Evolutionary conservation across 2,113 vertebrate genomes (phyloP), one percentile per base, ranked within the genome.

Genomic region (Misgurnus mizolepis): DNA sequence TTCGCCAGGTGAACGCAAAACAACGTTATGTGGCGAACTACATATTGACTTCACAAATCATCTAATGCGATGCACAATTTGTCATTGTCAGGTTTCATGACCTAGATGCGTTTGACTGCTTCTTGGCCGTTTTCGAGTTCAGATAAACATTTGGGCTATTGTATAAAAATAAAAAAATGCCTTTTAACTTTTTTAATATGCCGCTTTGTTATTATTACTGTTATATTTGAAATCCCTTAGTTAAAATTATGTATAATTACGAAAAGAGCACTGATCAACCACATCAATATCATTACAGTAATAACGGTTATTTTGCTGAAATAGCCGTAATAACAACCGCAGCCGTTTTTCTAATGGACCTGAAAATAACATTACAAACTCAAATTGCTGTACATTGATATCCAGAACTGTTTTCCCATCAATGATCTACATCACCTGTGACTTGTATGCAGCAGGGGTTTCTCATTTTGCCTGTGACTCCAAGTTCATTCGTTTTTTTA

Each of bases 401-500:
- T 78, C 67, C 68, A 11, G 49, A 79, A 61, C 47, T 3, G 75
- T 84, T 76, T 70, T 67, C 61, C 18, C 56, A 60, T 78, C 66
- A 76, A 4, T 79, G 76, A 66, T 81, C 78, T 70, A 62, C 60
- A 43, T 80, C 49, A 68, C 65, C 69, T 65, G 62, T 71, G 80
- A 80, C 78, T 76, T 68, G 65, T 53, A 61, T 62, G 40, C 62
- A 18, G 40, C 3, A 3, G 65, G 60, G 73, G 41, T 49, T 71
- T 60, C 15, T 47, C 67, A 69, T 79, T 62, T 81, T 78, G 70
- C 39, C 76, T 81, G 76, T 77, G 50, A 49, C 80, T 83, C 56
- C 5, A 70, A 74, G 89, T 91, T 89, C 88, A 90, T 93, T 90
- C 88, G 87, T 85, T 89, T 87, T 90, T 34, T 90, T 85, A 90